Percentiles rank a stretch among this genome's conserved stretches.
Conservation (phyloP, 2,797 vertebrate genomes). For the Chelidonichthys spinosus region DNA sequence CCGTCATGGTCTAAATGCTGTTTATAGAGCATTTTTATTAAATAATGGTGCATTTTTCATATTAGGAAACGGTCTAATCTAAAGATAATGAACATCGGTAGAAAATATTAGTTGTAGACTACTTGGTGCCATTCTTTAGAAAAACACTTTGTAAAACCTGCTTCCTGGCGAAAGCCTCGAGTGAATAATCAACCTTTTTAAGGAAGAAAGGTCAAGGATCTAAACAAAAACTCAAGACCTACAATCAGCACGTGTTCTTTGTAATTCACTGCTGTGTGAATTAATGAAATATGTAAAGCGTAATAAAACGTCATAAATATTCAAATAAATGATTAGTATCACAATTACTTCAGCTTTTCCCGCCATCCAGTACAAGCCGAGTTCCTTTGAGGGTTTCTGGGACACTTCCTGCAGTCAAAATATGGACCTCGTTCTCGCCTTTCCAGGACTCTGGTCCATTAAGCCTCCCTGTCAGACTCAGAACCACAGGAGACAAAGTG, state of each 20-base stretch:
- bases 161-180: not conserved
- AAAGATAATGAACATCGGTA: not conserved
- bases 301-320: not conserved
- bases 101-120: not conserved
- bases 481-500: conserved; percentile 5
- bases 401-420: conserved; percentile 1
- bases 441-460: conserved; percentile 8
- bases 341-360: not conserved
- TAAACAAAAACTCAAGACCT: not conserved
- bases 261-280: too few relatives aligned
- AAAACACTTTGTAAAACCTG: not conserved
- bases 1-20: not conserved
- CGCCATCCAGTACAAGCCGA: not conserved
- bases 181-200: not conserved
- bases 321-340: not conserved
- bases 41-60: not conserved
- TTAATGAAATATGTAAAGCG: too few relatives aligned
- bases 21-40: not conserved
- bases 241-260: not conserved
- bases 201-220: not conserved
- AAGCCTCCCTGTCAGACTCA: not conserved
- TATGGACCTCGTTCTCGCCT: not conserved
- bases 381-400: not conserved
- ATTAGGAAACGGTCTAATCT: not conserved
- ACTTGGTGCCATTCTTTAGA: not conserved